phyloP scores from a whole-genome alignment of 2,797 vertebrate genomes.

The Harpagifer antarcticus region DNA sequence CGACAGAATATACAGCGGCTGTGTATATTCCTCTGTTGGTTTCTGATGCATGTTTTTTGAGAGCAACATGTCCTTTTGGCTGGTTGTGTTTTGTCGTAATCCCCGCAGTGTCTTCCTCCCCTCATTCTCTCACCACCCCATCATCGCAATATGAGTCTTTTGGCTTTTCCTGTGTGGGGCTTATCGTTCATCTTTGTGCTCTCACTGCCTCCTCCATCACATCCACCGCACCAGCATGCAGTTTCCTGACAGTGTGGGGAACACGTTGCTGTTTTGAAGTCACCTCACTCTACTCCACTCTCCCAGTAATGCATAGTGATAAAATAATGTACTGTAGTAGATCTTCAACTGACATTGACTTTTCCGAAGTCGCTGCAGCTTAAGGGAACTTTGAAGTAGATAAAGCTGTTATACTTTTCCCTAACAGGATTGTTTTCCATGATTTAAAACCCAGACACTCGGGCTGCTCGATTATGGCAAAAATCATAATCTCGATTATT shows the following conservation, averaged over 20 bases:
- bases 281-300: conserved; percentile 12
- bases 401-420: neutral
- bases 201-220: conserved; percentile 43
- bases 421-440: conserved; percentile 19
- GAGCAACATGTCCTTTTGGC: conserved; percentile 45
- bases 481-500: no score
- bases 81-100: conserved; percentile 28
- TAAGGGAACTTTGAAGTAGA: conserved; percentile 4
- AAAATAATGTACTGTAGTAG: conserved; percentile 13
- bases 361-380: conserved; percentile 5
- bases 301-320: neutral
- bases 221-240: conserved; percentile 55
- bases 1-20: conserved; percentile 54
- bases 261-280: neutral
- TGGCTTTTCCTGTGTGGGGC: conserved; percentile 55
- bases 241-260: conserved; percentile 20
- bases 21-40: conserved; percentile 56
- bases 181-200: conserved; percentile 46
- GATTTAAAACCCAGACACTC: conserved; percentile 4
- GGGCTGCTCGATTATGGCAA: no score
- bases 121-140: neutral
- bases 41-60: conserved; percentile 69
- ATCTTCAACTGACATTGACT: neutral
- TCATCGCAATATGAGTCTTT: conserved; percentile 41
- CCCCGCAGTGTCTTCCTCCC: no score